Conservation (phyloP, 2,797 vertebrate species). For the Lacerta bilineata region DNA sequence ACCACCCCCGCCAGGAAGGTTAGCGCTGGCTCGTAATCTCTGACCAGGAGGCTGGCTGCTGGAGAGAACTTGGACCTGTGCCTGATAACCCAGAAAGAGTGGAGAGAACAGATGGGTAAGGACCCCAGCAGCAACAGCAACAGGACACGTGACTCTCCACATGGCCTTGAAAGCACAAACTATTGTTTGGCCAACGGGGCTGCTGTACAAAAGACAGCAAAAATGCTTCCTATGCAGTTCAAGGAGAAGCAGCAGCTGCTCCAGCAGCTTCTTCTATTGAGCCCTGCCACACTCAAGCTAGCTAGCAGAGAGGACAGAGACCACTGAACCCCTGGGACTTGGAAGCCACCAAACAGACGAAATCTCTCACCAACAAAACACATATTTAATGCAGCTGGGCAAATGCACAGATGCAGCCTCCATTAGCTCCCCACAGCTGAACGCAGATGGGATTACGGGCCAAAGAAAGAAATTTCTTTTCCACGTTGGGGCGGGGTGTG, state of each 20-base stretch:
- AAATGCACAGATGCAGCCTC: slow-evolving; percentile 23
- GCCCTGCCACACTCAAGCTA: background rate
- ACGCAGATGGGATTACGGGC: background rate
- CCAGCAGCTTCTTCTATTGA: slow-evolving; percentile 49
- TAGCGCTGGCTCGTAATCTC: slow-evolving; percentile 84
- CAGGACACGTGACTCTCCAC: slow-evolving; percentile 77
- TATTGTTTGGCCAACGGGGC: slow-evolving; percentile 73
- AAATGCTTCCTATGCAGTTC: slow-evolving; percentile 44
- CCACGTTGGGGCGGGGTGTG: too few relatives aligned
- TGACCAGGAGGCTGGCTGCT: slow-evolving; percentile 83
- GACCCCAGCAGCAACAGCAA: slow-evolving; percentile 81
- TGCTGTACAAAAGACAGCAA: slow-evolving; percentile 67
- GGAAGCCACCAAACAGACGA: slow-evolving; percentile 29
- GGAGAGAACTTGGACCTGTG: slow-evolving; percentile 81
- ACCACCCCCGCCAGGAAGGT: slow-evolving; percentile 91
- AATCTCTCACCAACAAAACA: slow-evolving; percentile 34
- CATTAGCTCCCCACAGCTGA: background rate
- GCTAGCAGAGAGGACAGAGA: background rate
- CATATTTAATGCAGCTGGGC: slow-evolving; percentile 45
- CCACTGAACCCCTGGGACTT: background rate
- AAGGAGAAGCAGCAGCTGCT: slow-evolving; percentile 67
- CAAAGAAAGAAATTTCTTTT: background rate
- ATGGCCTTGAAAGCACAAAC: slow-evolving; percentile 76
- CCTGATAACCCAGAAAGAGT: slow-evolving; percentile 84
- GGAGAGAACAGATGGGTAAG: slow-evolving; percentile 88